phyloP scores from a whole-genome alignment of 1,140 invertebrate species.

The Maniola jurtina region DNA sequence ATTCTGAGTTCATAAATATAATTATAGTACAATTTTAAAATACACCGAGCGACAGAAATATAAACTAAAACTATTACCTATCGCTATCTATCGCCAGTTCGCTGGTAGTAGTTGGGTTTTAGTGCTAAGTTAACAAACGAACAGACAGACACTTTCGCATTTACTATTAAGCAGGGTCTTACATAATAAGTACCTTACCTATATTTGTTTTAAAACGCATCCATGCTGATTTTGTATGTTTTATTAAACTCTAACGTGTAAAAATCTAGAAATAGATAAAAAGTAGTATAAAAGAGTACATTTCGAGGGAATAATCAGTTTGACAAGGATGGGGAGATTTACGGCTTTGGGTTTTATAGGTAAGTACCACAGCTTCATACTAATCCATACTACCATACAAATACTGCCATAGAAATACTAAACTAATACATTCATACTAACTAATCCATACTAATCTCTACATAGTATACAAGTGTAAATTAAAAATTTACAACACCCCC shows the following conservation, averaged over 20 bases:
- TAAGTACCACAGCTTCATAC: slow-evolving; percentile 35
- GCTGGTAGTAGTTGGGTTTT: too few species aligned
- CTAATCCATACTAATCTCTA: neutral
- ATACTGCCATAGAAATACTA: too few species aligned
- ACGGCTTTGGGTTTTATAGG: slow-evolving; percentile 53
- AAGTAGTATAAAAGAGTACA: neutral
- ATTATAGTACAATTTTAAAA: too few species aligned
- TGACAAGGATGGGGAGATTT: slow-evolving; percentile 45
- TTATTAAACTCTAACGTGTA: neutral
- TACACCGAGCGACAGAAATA: too few species aligned
- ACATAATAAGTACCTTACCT: neutral
- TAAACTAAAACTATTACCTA: too few species aligned
- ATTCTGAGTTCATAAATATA: too few species aligned
- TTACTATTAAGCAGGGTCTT: too few species aligned
- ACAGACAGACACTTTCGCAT: neutral
- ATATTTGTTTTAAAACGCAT: neutral
- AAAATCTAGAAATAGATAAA: neutral
- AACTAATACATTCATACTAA: too few species aligned
- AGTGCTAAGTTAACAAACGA: neutral
- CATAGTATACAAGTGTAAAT: too few species aligned
- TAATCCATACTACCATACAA: too few species aligned
- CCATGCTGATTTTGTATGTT: neutral
- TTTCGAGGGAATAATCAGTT: neutral
- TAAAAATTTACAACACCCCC: too few species aligned
- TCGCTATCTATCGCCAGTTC: too few species aligned